phyloP scores from a whole-genome alignment of 2,113 vertebrate genomes.

The Tychaedon coryphoeus region DNA sequence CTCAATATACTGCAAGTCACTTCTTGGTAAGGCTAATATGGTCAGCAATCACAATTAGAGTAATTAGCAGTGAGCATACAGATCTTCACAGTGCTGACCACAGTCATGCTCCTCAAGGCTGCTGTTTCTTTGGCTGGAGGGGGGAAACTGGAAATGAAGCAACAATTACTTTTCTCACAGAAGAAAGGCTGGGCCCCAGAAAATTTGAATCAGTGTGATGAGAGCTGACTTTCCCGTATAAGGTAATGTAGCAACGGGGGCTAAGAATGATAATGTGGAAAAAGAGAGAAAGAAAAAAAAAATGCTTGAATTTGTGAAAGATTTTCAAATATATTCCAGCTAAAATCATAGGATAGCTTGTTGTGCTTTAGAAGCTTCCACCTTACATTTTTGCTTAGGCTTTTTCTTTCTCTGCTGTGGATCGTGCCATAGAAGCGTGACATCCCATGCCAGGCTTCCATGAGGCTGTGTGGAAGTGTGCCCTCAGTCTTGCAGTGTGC shows the following conservation, averaged over 20 bases:
- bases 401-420: not conserved
- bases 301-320: not conserved
- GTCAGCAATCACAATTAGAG: conserved; percentile 18
- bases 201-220: not conserved
- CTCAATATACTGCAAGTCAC: conserved; percentile 8
- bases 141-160: not conserved
- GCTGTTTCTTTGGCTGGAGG: not conserved
- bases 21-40: not conserved
- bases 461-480: fast-evolving
- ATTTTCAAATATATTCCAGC: not conserved
- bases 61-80: not conserved
- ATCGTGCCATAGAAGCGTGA: fast-evolving
- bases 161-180: not conserved
- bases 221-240: not conserved
- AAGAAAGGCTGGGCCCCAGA: not conserved
- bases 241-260: not conserved
- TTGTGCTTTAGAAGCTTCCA: not conserved
- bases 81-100: not conserved
- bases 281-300: not conserved
- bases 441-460: not conserved
- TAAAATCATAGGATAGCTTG: not conserved
- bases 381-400: not conserved
- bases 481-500: not conserved
- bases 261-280: not conserved
- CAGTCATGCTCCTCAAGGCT: not conserved